Percentiles rank a stretch among this genome's conserved stretches.
Conservation (phyloP, 2,888 invertebrate species). For the Conus canariensis region DNA sequence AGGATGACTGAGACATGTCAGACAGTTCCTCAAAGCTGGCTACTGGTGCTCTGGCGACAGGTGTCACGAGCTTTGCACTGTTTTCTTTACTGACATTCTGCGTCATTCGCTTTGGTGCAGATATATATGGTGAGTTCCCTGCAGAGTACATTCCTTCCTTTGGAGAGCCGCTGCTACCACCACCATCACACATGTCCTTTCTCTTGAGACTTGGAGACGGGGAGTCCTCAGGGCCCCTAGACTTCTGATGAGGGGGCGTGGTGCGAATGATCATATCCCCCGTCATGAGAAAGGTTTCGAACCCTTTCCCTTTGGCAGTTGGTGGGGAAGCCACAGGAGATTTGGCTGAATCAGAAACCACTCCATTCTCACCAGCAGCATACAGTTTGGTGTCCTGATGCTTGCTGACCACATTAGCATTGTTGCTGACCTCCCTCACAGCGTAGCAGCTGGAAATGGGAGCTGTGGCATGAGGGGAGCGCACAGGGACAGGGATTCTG, state of each 20-base stretch:
- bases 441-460: conserved; percentile 44
- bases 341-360: conserved; percentile 41
- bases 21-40: conserved; percentile 58
- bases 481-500: conserved; percentile 66
- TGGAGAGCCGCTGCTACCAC: conserved; percentile 33
- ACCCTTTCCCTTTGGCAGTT: conserved; percentile 66
- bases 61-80: conserved; percentile 42
- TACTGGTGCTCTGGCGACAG: conserved; percentile 53
- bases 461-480: conserved; percentile 43
- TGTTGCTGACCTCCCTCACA: conserved; percentile 41
- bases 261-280: conserved; percentile 96
- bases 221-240: conserved; percentile 26
- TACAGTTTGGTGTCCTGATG: conserved; percentile 40
- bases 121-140: conserved; percentile 22
- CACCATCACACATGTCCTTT: conserved; percentile 28
- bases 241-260: conserved; percentile 80
- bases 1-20: conserved; percentile 56
- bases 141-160: conserved; percentile 38
- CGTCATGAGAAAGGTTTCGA: conserved; percentile 92
- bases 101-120: conserved; percentile 27
- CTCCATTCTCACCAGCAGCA: conserved; percentile 54
- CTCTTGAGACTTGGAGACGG: conserved; percentile 32
- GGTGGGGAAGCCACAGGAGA: conserved; percentile 46
- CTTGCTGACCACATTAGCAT: conserved; percentile 33
- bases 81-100: conserved; percentile 39